phyloP scores from a whole-genome alignment of 2,113 vertebrate species.

The Urocolius indicus region DNA sequence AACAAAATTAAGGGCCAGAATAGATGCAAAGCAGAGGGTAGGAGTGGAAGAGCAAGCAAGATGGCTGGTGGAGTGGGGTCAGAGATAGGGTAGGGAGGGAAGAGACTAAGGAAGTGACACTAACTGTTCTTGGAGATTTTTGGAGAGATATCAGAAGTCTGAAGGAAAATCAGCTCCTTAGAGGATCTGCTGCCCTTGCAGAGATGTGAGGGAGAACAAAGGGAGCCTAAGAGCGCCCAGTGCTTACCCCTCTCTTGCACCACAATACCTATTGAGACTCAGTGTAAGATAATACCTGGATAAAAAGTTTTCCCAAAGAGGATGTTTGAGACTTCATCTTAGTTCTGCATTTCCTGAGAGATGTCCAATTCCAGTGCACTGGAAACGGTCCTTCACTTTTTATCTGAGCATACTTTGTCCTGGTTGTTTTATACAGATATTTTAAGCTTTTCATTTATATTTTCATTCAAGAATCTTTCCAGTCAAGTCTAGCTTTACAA shows the following conservation, averaged over 20 bases:
- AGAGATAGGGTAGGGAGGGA: neutral
- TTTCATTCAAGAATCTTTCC: neutral
- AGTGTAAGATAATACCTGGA: neutral
- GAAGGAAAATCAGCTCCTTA: neutral
- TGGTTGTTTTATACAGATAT: neutral
- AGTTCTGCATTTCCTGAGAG: neutral
- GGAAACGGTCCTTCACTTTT: neutral
- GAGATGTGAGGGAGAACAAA: neutral
- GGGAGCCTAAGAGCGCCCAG: neutral
- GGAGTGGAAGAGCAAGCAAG: neutral
- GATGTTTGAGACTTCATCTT: neutral
- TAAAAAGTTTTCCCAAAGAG: neutral
- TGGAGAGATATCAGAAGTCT: neutral
- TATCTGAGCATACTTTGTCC: neutral
- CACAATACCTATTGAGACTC: rapidly evolving
- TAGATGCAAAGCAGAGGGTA: neutral
- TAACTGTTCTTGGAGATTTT: neutral
- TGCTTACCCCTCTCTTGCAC: neutral
- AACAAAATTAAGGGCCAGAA: neutral
- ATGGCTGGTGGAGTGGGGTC: neutral
- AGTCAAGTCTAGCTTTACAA: neutral
- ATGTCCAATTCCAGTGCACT: neutral
- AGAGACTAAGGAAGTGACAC: neutral
- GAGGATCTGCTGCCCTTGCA: neutral
- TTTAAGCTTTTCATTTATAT: neutral